Base-by-base conservation (phyloP, 2,888 invertebrate species). In the Andrena camellia region DNA sequence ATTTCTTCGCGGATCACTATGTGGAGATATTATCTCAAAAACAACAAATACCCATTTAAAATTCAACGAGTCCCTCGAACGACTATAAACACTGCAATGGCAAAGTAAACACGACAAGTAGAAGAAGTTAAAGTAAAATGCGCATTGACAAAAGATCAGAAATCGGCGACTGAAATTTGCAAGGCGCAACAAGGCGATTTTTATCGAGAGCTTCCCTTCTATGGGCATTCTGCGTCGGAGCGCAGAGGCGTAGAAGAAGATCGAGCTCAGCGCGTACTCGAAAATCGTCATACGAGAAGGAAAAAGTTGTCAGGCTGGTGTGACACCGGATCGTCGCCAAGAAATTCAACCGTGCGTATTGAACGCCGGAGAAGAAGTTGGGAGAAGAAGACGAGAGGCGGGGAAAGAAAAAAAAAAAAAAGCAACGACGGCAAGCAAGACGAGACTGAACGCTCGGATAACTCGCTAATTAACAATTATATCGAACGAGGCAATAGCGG, bases 231-330 rank as follows among this genome's bases (percentile, higher is more conserved):
- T 10, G n/a, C 20, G 33, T n/a, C 10, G 33, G 23, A 4, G 6
- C 10, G 20, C 20, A 54, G 23, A 23, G 48, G 60, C 48, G 50
- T 17, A n/a, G 57, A 50, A 35, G 26, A 17, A 31, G 13, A 13
- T 31, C n/a, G n/a, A 20, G 4, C 50, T 17, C 63, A 10, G 59
- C 10, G 35, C 17, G n/a, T 64, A 35, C 42, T 66, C 74, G 73
- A 84, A 82, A 82, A 84, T 82, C 70, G 74, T 71, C 20, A 26
- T 33, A 42, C 62, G 48, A 63, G 63, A 54, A 20, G 35, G 67
- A 78, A 84, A 84, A 84, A 83, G 83, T 82, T 64, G 84, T 75
- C 78, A 26, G 78, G 57, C 74, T 66, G 71, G 70, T 69, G 77
- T 54, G 82, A 81, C 71, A 81, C 26, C 66, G 75, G 83, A 82